Evolutionary conservation across 2,888 invertebrate species (phyloP).

Genomic region (Tachina lurida): DNA sequence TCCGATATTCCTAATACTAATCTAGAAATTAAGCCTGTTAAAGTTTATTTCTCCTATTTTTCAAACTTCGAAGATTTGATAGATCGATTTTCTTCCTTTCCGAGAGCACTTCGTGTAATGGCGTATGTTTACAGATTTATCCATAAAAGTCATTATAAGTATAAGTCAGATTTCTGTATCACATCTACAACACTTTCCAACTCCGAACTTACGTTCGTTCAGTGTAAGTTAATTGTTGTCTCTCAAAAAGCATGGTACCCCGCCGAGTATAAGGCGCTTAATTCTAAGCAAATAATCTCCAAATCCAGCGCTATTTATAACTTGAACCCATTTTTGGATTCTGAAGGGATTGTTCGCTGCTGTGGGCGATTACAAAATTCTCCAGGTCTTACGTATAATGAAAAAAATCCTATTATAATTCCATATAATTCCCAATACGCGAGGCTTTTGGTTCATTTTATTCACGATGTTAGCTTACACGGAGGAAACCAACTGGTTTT

Average conservation of each 20-base stretch:
- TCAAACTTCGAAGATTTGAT: conserved; percentile 22
- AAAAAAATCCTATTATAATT: neutral
- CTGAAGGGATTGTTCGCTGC: conserved; percentile 1
- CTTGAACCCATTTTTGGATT: neutral
- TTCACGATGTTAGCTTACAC: neutral
- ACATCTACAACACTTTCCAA: no score
- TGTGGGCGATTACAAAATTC: neutral
- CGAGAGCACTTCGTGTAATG: neutral
- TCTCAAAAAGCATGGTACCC: neutral
- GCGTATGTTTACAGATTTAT: neutral
- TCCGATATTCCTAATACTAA: neutral
- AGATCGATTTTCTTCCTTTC: conserved; percentile 44
- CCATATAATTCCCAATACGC: neutral
- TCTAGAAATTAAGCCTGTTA: conserved; percentile 29
- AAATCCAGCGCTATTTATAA: neutral
- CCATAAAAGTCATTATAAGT: neutral
- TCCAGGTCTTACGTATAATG: neutral
- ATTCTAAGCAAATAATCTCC: neutral
- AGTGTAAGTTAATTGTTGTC: no score
- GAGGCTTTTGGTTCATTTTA: neutral
- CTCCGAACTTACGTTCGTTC: no score
- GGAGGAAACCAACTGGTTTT: no score
- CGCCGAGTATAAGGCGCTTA: neutral
- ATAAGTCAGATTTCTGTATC: no score
- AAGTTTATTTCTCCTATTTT: conserved; percentile 25